Base-by-base conservation (phyloP, 2,888 invertebrate genomes). In the Orchesellides sinensis region DNA sequence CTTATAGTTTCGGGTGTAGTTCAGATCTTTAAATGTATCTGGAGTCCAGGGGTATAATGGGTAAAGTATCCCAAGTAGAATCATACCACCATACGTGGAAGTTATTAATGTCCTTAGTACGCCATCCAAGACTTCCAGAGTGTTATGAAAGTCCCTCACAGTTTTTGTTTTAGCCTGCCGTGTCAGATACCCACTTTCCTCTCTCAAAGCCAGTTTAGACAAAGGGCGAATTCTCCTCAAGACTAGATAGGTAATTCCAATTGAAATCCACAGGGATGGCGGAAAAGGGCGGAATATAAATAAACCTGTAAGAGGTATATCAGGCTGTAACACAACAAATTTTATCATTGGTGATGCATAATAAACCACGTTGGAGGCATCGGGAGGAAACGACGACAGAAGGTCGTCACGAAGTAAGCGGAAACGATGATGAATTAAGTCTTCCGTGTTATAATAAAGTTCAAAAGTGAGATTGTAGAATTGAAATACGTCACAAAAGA, bases 341-440 rank as follows among this genome's bases (percentile, higher is more conserved):
- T 70, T 77, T 1, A 83, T 70, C 45, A 68, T 70, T 0, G 83
- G 83, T 10, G 77, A 77, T 4, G 75, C 75, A 27, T 77, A 83
- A 47, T 70, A 83, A 6, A 83, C 54, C 2, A 74, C 69, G 6
- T 56, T 56, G 0, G 63, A 17, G 0, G 47, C 29, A 27, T 83
- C 83, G 0, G 83, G 70, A 0, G 74, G 74, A 63, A 83, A 83
- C 12, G 65, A 1, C 14, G 83, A 83, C 12, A 83, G 25, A 17
- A 83, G 35, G 14, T 77, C 83, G 27, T 83, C 83, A 10, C 83
- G 25, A 0, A 83, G 2, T 0, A 77, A 27, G 12, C 49, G 40
- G 3, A 27, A 23, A 17, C 75, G 25, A 21, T 21, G 27, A 21
- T 23, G 59, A 23, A 29, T 21, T 27, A 68, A 35, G 17, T 73